Base-by-base conservation (phyloP, 2,797 vertebrate species). In the Pelodytes ibericus region DNA sequence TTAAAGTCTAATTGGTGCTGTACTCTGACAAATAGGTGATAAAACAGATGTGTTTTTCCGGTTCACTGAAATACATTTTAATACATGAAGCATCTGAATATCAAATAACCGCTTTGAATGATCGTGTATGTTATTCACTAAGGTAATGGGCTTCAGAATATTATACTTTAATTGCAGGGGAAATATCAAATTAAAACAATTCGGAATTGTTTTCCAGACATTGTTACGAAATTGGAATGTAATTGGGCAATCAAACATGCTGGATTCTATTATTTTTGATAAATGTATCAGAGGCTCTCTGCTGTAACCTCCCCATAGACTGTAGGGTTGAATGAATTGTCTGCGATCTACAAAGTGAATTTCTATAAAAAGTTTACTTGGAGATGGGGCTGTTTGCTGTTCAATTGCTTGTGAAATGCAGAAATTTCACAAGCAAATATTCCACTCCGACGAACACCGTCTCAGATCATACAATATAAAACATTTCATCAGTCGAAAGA, bases 181-280 rank as follows among this genome's bases (percentile, higher is more conserved):
- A 53, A 53, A 53, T 53, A 53, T 53, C 49, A 53, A 53, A 53
- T 53, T 53, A 53, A 53, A 53, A 53, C 49, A 53, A 53, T 24
- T 53, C 49, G n/a, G 22, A 53, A 53, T 22, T 53, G 49, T 53
- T 53, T 53, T 53, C 20, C 11, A 53, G 49, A 53, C 49, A 53
- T 53, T 53, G 49, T 53, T 7, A 53, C 49, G 24, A 44, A 53
- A 53, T 53, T 53, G 49, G 49, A 53, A 53, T 53, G 49, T 53
- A 53, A 53, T 53, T 53, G 49, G 49, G 22, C 49, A 22, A 53
- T 53, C 49, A 53, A 53, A 53, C 49, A 53, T 3, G 49, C 49
- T 53, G 49, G 49, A 53, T 53, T 53, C 49, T 16, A 53, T 53
- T 53, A 53, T 53, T 3, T 24, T n/a, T 53, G 49, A 53, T 53